Evolutionary conservation across 1,140 invertebrate genomes (phyloP).

Genomic region (Papilio polytes): DNA sequence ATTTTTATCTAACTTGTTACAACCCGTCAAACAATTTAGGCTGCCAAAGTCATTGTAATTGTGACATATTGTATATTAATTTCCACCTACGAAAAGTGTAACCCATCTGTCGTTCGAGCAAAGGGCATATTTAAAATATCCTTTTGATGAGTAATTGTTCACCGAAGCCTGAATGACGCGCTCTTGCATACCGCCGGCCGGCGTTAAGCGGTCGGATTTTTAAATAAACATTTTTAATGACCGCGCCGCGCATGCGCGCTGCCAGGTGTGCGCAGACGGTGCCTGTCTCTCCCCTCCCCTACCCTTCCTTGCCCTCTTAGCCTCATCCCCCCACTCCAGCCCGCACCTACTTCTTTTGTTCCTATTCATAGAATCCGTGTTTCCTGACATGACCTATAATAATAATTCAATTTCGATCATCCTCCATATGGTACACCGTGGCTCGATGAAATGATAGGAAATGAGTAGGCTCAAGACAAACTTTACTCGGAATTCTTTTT

Average conservation of each 20-base stretch:
- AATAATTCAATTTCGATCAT: constrained; percentile 62
- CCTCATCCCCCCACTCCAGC: constrained; percentile 46
- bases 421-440: constrained; percentile 48
- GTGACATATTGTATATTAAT: no score
- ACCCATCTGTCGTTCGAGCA: not conserved
- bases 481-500: constrained; percentile 1
- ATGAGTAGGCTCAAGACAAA: not conserved
- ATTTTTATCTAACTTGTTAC: not conserved
- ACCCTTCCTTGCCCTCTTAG: constrained; percentile 44
- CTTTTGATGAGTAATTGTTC: constrained; percentile 21
- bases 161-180: constrained; percentile 51
- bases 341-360: constrained; percentile 74
- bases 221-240: constrained; percentile 84
- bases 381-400: constrained; percentile 65
- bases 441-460: not conserved
- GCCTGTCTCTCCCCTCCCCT: constrained; percentile 54
- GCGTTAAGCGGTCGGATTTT: constrained; percentile 82
- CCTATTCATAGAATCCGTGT: constrained; percentile 68
- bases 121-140: constrained; percentile 29
- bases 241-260: constrained; percentile 71
- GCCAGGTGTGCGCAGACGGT: constrained; percentile 80
- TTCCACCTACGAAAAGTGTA: not conserved
- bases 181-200: constrained; percentile 55
- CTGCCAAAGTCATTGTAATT: not conserved
- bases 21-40: not conserved